Base-by-base conservation (phyloP, 2,888 invertebrate species). In the Apeira syringaria region DNA sequence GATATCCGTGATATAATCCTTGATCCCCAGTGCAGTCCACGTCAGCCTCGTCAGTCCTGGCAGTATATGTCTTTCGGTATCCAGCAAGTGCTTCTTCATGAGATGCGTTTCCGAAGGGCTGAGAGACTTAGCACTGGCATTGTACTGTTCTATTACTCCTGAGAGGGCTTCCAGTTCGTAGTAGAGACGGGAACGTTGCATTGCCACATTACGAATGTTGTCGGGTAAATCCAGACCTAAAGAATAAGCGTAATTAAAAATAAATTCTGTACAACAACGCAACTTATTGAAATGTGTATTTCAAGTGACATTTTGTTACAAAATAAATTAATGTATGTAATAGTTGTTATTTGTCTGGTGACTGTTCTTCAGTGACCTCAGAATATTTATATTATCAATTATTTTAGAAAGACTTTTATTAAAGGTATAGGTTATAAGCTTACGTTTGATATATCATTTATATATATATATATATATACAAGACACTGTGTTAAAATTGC, bases 11-110 rank as follows among this genome's bases (percentile, higher is more conserved):
- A 89, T 87, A 71, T 95, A 98, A 47, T 96, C 95, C 8, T 87
- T 85, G 27, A 98, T 96, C 13, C 95, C 94, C 7, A 97, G 89
- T 0, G 97, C 96, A 49, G 94, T 94, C 98, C 98, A 98, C 28
- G 95, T 95, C 40, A 97, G 93, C 15, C 97, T 91, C 1, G 94
- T 94, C 0, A 96, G 84, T 0, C 98, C 98, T 1, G 96, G 96
- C 61, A 96, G 92, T 32, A 97, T 93, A 34, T 93, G 91, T 22
- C 94, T 90, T 71, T 97, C 96, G 49, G 94, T 93, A 47, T 94
- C 92, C 56, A 92, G 84, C 0, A 96, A 86, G 54, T 93, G 93
- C 7, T 91, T 91, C 56, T 94, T 93, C 70, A 96, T 80, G 37
- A 96, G 91, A 47, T 93, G 89, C 0, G 94, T 91, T 83, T 97